A percentile compares a stretch with the other conserved stretches of the same genome.
These are phyloP conservation scores for Lasioglossum lativentre DNA, from an alignment of 2,888 invertebrate genomes.

Conservation along the genomic window DNA sequence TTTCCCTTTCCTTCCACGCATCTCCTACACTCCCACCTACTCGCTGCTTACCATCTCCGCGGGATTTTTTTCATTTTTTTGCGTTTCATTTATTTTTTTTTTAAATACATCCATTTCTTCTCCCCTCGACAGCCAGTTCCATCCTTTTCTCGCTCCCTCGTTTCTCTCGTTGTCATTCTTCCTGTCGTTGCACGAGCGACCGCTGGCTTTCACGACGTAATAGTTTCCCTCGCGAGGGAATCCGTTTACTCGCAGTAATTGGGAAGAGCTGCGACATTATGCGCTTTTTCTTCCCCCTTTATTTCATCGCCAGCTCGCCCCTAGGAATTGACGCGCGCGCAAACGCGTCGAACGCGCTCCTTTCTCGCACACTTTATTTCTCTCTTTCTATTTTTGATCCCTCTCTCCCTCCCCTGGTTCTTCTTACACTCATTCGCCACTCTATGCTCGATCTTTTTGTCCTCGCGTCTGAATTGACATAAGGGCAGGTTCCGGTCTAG, in stretches of 20 bases:
- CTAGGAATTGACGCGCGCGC: conserved; percentile 32
- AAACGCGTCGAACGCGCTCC: conserved; percentile 7
- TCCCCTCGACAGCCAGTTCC: not conserved
- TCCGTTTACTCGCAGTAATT: conserved; percentile 70
- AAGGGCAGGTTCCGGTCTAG: too few relatives aligned
- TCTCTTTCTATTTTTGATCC: not conserved
- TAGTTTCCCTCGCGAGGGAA: conserved; percentile 68
- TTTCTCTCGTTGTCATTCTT: conserved; percentile 42
- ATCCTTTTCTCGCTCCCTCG: not conserved
- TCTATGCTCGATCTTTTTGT: not conserved
- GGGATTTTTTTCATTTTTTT: not conserved
- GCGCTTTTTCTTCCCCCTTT: conserved; percentile 59
- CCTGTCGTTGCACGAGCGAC: conserved; percentile 52
- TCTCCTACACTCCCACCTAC: not conserved
- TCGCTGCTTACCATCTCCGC: not conserved
- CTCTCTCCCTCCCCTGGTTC: not conserved
- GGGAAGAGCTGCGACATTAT: conserved; percentile 67
- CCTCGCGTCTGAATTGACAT: not conserved
- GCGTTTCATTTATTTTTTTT: not conserved
- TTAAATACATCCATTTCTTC: not conserved
- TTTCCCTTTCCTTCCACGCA: conserved; percentile 36
- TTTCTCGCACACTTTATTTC: not conserved
- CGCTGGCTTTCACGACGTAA: conserved; percentile 68
- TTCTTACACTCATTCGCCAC: not conserved
- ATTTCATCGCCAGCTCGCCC: conserved; percentile 40